phyloP scores from a whole-genome alignment of 1,140 invertebrate genomes.

The Drosophila setifemur region DNA sequence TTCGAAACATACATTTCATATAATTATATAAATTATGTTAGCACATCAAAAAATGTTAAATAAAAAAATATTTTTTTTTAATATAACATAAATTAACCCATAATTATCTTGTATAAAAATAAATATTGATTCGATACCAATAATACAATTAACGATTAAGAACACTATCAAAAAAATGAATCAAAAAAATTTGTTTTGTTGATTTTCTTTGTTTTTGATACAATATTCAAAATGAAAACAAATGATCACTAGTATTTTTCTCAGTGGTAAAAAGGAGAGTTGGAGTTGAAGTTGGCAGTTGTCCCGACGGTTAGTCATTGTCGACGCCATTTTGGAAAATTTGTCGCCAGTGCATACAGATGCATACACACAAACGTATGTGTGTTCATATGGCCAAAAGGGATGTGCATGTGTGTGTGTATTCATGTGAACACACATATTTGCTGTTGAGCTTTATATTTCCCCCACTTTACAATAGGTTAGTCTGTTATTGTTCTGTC shows the following conservation, averaged over 20 bases:
- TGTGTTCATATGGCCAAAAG: not conserved
- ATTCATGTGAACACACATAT: conserved; percentile 11
- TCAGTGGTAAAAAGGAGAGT: not conserved
- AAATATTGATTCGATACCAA: too few species aligned
- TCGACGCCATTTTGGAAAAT: conserved; percentile 75
- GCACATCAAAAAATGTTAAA: too few species aligned
- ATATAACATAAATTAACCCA: too few species aligned
- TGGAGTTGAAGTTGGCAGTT: conserved; percentile 4
- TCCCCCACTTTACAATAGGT: conserved; percentile 77
- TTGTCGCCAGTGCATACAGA: conserved; percentile 43
- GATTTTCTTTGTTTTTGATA: too few species aligned
- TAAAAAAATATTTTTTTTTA: too few species aligned
- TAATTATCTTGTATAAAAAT: too few species aligned
- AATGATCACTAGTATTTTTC: not conserved
- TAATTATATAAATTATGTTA: too few species aligned
- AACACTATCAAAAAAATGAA: too few species aligned
- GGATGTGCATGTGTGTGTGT: conserved; percentile 11
- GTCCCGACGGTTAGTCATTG: conserved; percentile 37
- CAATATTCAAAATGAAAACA: not conserved
- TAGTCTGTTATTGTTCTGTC: conserved; percentile 77
- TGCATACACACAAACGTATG: conserved; percentile 11
- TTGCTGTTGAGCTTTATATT: conserved; percentile 44
- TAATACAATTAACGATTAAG: too few species aligned
- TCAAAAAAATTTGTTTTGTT: too few species aligned
- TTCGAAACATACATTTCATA: too few species aligned